A percentile compares a stretch with the other conserved stretches of the same genome.
phyloP scores from a whole-genome alignment of 2,888 invertebrate species.

The Leptura quadrifasciata region DNA sequence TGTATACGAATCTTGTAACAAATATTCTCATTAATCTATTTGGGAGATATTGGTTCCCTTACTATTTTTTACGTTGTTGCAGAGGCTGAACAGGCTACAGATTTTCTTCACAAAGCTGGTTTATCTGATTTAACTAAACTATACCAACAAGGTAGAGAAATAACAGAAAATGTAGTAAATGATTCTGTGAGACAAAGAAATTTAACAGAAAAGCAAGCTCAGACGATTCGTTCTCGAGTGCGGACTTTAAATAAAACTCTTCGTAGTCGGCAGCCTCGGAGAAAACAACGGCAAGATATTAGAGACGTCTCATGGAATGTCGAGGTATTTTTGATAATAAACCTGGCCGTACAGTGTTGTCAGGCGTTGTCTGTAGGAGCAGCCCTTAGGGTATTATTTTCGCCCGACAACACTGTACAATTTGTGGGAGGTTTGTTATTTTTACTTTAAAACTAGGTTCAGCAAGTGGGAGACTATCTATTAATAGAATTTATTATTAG shows the following conservation, averaged over 20 bases:
- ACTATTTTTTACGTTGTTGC: neutral
- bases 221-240: constrained; percentile 85
- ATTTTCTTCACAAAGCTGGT: constrained; percentile 85
- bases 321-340: constrained; percentile 77
- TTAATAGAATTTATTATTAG: neutral
- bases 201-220: constrained; percentile 84
- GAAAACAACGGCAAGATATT: constrained; percentile 81
- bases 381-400: too few species aligned
- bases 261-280: constrained; percentile 78
- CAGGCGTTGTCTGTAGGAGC: neutral
- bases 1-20: too few species aligned
- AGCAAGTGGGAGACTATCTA: neutral
- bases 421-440: neutral
- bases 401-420: neutral
- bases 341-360: constrained; percentile 50
- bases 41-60: neutral
- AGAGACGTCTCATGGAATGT: constrained; percentile 89
- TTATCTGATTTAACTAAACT: constrained; percentile 82
- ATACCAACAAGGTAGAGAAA: constrained; percentile 82
- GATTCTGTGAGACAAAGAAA: constrained; percentile 76
- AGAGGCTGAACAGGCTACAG: constrained; percentile 87
- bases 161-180: constrained; percentile 80
- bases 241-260: constrained; percentile 86
- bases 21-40: constrained; percentile 1
- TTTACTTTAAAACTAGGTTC: neutral